Conservation (phyloP, 2,113 vertebrate genomes). For the Zingel zingel region DNA sequence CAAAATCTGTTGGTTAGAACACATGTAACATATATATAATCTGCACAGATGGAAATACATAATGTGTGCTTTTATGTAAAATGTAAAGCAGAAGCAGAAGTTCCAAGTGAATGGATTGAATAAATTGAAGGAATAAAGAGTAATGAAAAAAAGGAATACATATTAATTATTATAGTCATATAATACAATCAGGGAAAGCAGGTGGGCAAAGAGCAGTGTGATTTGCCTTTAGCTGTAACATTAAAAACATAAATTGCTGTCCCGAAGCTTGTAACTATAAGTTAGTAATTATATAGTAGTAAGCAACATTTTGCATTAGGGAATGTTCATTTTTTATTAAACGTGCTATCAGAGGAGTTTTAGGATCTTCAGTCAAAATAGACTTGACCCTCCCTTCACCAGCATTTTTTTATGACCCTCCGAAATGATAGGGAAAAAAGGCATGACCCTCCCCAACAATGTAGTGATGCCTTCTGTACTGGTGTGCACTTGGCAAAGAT, state of each 20-base stretch:
- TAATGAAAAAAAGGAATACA: rapidly evolving
- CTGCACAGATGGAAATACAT: neutral
- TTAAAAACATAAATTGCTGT: neutral
- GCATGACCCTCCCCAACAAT: too few relatives aligned
- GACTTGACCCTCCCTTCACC: too few relatives aligned
- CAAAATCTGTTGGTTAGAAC: conserved; percentile 2
- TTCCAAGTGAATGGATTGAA: neutral
- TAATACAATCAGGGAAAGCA: neutral
- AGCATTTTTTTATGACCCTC: too few relatives aligned
- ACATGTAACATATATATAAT: conserved; percentile 4
- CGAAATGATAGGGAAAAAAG: too few relatives aligned
- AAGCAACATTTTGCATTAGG: neutral
- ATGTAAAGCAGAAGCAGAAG: neutral
- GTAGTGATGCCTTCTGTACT: too few relatives aligned
- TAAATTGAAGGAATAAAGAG: neutral
- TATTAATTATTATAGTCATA: neutral
- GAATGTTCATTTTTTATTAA: too few relatives aligned
- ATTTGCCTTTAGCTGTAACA: neutral
- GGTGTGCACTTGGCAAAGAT: too few relatives aligned
- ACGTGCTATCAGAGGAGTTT: too few relatives aligned
- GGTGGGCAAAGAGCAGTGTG: neutral
- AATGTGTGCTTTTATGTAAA: neutral
- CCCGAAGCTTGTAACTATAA: neutral
- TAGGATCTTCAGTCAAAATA: too few relatives aligned
- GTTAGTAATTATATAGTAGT: neutral